These are phyloP conservation scores for Nyctereutes procyonoides DNA, from an alignment of 2,113 vertebrate genomes.

Conservation along the genomic window DNA sequence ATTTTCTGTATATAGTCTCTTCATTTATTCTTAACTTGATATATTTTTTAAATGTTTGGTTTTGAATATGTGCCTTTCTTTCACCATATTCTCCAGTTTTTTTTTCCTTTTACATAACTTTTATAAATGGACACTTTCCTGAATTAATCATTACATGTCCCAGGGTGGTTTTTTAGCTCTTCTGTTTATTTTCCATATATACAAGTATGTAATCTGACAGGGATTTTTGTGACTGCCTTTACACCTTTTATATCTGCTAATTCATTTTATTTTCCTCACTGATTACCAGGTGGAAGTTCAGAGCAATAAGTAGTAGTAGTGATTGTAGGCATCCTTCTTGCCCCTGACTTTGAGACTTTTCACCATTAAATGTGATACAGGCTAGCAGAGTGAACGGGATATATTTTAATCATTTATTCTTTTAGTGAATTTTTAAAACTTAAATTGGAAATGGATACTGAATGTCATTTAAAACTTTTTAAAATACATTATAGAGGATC, in stretches of 20 bases:
- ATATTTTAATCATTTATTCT: neutral
- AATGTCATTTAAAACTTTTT: neutral
- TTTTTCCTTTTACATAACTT: neutral
- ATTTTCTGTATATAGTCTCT: neutral
- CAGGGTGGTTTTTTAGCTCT: neutral
- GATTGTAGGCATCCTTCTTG: neutral
- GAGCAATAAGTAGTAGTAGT: neutral
- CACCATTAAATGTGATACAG: neutral
- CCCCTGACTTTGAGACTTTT: neutral
- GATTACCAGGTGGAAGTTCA: neutral
- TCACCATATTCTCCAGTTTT: neutral
- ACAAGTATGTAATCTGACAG: neutral
- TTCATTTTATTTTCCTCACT: slow-evolving; percentile 1
- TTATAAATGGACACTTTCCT: neutral
- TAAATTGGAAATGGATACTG: neutral
- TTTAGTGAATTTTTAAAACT: neutral
- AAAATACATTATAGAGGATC: too few relatives aligned
- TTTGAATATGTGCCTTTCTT: neutral
- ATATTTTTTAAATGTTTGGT: neutral
- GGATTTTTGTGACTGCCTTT: neutral
- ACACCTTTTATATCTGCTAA: neutral
- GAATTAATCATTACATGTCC: neutral
- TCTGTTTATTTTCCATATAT: neutral
- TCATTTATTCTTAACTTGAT: neutral
- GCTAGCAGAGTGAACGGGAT: neutral